These are phyloP conservation scores for Eucidaris tribuloides DNA, from an alignment of 35 echinoderm and acorn worm species.

Conservation along the genomic window DNA sequence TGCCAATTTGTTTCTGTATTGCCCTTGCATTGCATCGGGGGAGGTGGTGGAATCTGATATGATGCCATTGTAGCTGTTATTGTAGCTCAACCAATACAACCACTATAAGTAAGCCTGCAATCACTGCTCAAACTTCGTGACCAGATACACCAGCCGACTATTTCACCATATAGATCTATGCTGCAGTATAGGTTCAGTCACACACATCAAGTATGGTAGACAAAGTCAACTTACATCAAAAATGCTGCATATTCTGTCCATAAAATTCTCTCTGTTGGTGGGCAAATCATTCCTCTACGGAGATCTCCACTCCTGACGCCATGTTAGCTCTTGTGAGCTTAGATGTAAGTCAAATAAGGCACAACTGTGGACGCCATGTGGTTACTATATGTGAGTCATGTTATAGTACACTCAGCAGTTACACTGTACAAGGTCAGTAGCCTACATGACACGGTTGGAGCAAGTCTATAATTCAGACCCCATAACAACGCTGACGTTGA, in stretches of 20 bases:
- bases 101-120: background rate
- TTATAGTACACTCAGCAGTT: background rate
- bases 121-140: background rate
- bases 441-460: background rate
- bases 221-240: background rate
- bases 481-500: no score
- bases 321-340: background rate
- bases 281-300: background rate
- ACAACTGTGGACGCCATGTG: background rate
- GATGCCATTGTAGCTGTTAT: conserved; percentile 9
- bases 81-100: background rate
- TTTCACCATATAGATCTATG: background rate
- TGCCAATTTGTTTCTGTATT: conserved; percentile 30
- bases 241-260: background rate
- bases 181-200: background rate
- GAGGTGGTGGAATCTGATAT: conserved; percentile 15
- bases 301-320: background rate
- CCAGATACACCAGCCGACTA: background rate
- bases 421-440: no score
- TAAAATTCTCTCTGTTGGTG: background rate
- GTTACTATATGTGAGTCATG: background rate
- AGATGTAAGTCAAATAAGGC: background rate
- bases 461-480: conserved; percentile 1
- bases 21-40: conserved; percentile 18
- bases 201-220: background rate